phyloP scores from a whole-genome alignment of 1,140 invertebrate species.

The Drosophila rhopaloa region DNA sequence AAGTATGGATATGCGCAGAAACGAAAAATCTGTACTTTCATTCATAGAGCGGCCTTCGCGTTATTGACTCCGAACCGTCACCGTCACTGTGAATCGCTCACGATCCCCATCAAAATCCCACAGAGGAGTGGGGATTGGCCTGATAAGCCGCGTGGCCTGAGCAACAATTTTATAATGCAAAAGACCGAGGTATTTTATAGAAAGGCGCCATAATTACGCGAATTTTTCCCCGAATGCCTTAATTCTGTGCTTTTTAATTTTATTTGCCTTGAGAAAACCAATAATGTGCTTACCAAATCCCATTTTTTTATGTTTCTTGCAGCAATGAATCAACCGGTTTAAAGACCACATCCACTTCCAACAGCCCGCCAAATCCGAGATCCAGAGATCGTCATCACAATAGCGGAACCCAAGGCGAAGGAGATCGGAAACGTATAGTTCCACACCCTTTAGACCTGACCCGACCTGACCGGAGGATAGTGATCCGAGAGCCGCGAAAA shows the following conservation, averaged over 20 bases:
- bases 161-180: slow-evolving; percentile 54
- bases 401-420: not conserved
- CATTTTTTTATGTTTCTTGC: slow-evolving; percentile 38
- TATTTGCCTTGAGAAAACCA: slow-evolving; percentile 37
- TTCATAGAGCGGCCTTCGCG: slow-evolving; percentile 66
- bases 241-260: slow-evolving; percentile 1
- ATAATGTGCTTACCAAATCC: slow-evolving; percentile 42
- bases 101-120: slow-evolving; percentile 29
- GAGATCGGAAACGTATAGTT: slow-evolving; percentile 1
- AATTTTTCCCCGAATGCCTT: slow-evolving; percentile 28
- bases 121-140: not conserved
- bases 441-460: not conserved
- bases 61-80: slow-evolving; percentile 13
- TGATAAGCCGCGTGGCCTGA: slow-evolving; percentile 35
- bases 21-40: slow-evolving; percentile 66
- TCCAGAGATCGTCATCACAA: slow-evolving; percentile 10
- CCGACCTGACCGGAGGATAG: not conserved
- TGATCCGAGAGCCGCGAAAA: not conserved
- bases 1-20: slow-evolving; percentile 18
- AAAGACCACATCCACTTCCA: slow-evolving; percentile 25
- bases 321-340: slow-evolving; percentile 69
- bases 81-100: slow-evolving; percentile 24
- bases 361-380: not conserved
- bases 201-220: slow-evolving; percentile 61
- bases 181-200: slow-evolving; percentile 41